Conservation (phyloP, 2,797 vertebrate genomes). For the Melanotaenia boesemani region DNA sequence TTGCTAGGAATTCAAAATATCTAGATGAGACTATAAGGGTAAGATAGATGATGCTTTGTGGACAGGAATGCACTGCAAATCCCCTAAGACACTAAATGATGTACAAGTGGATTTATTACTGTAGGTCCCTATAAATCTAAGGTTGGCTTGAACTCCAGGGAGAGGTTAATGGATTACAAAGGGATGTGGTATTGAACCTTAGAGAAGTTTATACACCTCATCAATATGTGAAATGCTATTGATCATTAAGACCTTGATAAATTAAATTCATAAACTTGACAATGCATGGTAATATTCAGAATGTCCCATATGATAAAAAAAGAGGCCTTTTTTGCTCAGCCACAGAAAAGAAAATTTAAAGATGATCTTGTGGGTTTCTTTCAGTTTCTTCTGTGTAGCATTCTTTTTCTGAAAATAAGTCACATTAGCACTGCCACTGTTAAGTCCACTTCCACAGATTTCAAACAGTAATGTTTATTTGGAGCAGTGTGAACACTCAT, state of each 20-base stretch:
- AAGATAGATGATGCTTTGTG: constrained; percentile 74
- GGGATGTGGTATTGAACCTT: constrained; percentile 87
- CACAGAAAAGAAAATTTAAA: constrained; percentile 41
- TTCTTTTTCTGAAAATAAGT: neutral
- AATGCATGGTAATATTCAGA: constrained; percentile 79
- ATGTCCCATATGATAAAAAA: constrained; percentile 44
- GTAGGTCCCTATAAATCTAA: constrained; percentile 87
- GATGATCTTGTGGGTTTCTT: constrained; percentile 5
- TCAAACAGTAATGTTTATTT: too few species aligned
- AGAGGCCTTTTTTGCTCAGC: constrained; percentile 30
- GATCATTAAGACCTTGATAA: constrained; percentile 86
- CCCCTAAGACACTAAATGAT: constrained; percentile 88
- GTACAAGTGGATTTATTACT: constrained; percentile 89
- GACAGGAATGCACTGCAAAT: constrained; percentile 78
- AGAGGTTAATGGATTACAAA: constrained; percentile 92
- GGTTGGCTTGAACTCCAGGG: constrained; percentile 87
- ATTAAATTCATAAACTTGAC: constrained; percentile 87
- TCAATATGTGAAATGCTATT: constrained; percentile 87
- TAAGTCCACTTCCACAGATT: too few species aligned
- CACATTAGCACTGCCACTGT: too few species aligned
- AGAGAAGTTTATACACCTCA: constrained; percentile 89
- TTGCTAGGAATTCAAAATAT: constrained; percentile 48
- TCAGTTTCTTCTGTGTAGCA: neutral
- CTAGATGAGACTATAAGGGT: constrained; percentile 61
- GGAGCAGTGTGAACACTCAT: too few species aligned